Evolutionary conservation across 1,140 invertebrate species (phyloP), one percentile per base, ranked within the genome.

Genomic region (Planococcus citri): DNA sequence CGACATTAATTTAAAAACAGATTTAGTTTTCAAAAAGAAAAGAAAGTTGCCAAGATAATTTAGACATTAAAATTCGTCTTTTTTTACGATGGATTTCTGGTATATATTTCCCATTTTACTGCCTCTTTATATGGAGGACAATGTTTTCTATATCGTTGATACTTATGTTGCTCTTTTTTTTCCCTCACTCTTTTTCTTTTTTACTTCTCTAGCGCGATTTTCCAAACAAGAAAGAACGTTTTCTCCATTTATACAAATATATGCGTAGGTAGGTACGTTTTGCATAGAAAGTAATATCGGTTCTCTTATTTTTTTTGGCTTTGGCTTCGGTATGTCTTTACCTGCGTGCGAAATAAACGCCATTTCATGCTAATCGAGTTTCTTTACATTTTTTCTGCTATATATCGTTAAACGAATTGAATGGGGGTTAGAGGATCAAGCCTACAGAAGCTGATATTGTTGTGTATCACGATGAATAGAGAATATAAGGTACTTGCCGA

Each of bases 1-100:
- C 60, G 60, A 64, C 60, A 64, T 64, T 64, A 64, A 64, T 64
- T 64, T 27, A 64, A 64, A 64, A 64, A 64, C 60, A 64, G 60
- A 64, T 25, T 64, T 64, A 64, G 22, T 25, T 64, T 64, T 64
- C 25, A 24, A 27, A 27, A 64, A 21, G 25, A 64, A 64, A 64
- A 25, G 25, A 64, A 64, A 64, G 60, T 25, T 25, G 20, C 14
- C 10, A 64, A 64, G 60, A 64, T 64, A 64, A 64, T 64, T 64
- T 64, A 64, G 60, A 64, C 60, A 64, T 64, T 64, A 64, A 64
- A 64, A 64, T 64, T 64, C 60, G 21, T 14, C 60, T 24, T 64
- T 33, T 64, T 64, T 27, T 64, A 64, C 60, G 60, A 64, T 12
- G 60, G 60, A 64, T 64, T 64, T 64, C 60, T 64, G 22, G 60